Conservation (phyloP, 2,113 vertebrate species). For the Clarias magur region DNA sequence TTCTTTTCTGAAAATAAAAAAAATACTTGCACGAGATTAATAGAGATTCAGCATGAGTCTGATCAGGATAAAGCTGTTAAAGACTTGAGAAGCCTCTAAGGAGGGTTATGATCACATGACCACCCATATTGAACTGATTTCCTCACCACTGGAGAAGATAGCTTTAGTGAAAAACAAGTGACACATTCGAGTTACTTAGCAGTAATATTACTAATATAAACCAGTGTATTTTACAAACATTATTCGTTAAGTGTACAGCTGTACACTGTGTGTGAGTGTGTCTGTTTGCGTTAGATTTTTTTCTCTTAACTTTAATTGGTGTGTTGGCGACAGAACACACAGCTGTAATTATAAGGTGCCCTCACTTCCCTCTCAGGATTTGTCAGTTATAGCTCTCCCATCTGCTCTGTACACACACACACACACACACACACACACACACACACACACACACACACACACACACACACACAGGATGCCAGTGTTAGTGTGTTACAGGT, state of each 20-base stretch:
- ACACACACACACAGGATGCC: conserved; percentile 41
- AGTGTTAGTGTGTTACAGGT: conserved; percentile 41
- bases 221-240: neutral
- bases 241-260: neutral
- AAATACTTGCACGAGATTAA: no score
- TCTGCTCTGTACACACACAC: conserved; percentile 49
- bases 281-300: conserved; percentile 9
- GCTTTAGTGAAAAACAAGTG: neutral
- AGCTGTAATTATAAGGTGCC: conserved; percentile 56
- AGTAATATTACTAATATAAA: neutral
- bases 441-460: conserved; percentile 47
- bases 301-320: conserved; percentile 50
- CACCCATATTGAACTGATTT: neutral
- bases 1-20: neutral
- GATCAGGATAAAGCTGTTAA: neutral
- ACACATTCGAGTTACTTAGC: neutral
- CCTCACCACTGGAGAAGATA: neutral
- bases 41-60: neutral
- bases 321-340: conserved; percentile 45
- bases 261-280: neutral
- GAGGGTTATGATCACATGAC: neutral
- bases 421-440: conserved; percentile 45
- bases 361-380: conserved; percentile 52
- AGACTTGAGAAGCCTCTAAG: neutral
- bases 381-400: conserved; percentile 58